Evolutionary conservation across 2,797 vertebrate genomes (phyloP).

Genomic region (Rachycentron canadum): DNA sequence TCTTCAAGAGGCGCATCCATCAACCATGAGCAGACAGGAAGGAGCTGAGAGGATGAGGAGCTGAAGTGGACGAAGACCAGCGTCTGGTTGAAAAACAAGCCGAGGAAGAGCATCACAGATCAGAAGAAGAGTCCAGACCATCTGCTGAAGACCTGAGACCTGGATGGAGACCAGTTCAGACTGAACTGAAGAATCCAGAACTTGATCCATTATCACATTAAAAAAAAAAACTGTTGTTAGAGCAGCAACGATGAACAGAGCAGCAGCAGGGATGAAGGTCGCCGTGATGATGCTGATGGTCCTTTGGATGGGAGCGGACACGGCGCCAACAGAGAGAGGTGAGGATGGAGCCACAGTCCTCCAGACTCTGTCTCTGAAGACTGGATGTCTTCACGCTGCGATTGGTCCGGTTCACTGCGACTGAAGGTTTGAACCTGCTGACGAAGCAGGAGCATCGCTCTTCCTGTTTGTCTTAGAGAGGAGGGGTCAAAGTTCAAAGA

Average conservation of each 20-base stretch:
- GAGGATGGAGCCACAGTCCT: constrained; percentile 29
- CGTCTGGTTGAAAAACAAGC: constrained; percentile 31
- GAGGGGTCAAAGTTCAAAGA: too few species aligned
- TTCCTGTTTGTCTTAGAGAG: too few species aligned
- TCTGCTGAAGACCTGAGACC: background rate
- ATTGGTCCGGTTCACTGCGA: too few species aligned
- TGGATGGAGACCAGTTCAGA: background rate
- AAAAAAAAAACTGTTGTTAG: background rate
- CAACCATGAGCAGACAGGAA: constrained; percentile 15
- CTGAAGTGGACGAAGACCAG: constrained; percentile 42
- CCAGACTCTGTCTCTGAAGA: too few species aligned
- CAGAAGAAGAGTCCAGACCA: background rate
- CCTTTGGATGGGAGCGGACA: constrained; percentile 23
- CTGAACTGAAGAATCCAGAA: background rate
- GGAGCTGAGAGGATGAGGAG: constrained; percentile 5
- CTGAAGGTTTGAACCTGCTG: too few species aligned
- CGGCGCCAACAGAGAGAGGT: constrained; percentile 69
- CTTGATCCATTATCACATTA: background rate
- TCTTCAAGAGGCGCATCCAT: constrained; percentile 77
- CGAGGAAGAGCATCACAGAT: too few species aligned
- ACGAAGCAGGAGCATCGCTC: too few species aligned
- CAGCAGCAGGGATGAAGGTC: constrained; percentile 17
- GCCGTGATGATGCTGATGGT: constrained; percentile 40
- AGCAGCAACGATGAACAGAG: constrained; percentile 42
- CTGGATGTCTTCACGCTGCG: too few species aligned